A percentile compares a stretch with the other conserved stretches of the same genome.
phyloP scores from a whole-genome alignment of 1,140 invertebrate genomes.

The Ceratitis capitata region DNA sequence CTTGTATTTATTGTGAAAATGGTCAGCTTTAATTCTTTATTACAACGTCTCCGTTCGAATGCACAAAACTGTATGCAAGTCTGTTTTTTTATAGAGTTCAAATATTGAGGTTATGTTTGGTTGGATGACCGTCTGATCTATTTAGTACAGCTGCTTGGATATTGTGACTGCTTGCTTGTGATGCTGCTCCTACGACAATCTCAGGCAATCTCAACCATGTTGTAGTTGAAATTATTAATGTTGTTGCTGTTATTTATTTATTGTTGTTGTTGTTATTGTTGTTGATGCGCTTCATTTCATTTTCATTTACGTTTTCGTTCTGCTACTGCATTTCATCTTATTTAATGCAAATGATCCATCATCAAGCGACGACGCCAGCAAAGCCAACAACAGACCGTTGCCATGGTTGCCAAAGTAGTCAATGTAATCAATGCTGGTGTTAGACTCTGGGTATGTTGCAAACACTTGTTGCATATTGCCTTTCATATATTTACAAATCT shows the following conservation, averaged over 20 bases:
- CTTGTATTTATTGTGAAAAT: too few species aligned
- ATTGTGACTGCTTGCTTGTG: neutral
- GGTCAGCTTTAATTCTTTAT: too few species aligned
- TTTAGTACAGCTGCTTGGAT: neutral
- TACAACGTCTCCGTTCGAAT: too few species aligned
- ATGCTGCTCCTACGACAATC: neutral
- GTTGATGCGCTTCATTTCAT: conserved; percentile 40
- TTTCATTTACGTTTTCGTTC: conserved; percentile 42
- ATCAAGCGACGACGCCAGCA: conserved; percentile 39
- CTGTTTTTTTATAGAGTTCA: too few species aligned
- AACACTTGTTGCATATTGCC: neutral
- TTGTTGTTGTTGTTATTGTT: conserved; percentile 36
- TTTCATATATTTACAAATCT: neutral
- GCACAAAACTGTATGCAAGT: too few species aligned
- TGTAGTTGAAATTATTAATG: neutral
- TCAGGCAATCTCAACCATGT: neutral
- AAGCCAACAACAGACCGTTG: neutral
- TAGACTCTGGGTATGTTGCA: too few species aligned
- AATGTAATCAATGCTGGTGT: conserved; percentile 3
- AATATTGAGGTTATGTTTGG: neutral
- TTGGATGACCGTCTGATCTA: neutral
- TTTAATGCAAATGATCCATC: conserved; percentile 64
- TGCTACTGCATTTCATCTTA: conserved; percentile 62
- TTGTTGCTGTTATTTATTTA: neutral
- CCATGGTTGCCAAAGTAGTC: conserved; percentile 20